Evolutionary conservation across 1,140 invertebrate species (phyloP).

Genomic region (Saccostrea cuccullata): DNA sequence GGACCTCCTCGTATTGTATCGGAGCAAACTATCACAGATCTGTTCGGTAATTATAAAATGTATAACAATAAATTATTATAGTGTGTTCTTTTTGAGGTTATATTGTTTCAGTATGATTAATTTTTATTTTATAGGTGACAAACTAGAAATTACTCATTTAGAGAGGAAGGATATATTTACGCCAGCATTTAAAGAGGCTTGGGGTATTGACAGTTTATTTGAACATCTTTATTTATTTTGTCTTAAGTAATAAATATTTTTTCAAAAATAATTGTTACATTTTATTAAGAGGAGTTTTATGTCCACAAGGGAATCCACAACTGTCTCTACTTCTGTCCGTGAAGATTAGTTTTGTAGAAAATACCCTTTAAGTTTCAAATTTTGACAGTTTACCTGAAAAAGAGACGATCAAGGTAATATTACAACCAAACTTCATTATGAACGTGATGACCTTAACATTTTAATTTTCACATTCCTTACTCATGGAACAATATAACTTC

Average conservation of each 20-base stretch:
- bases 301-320: too few relatives aligned
- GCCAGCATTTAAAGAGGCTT: neutral
- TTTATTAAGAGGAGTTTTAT: too few relatives aligned
- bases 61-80: neutral
- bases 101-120: neutral
- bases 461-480: too few relatives aligned
- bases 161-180: neutral
- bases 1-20: neutral
- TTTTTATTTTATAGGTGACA: neutral
- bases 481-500: too few relatives aligned
- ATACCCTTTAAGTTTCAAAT: too few relatives aligned
- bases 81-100: neutral
- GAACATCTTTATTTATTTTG: neutral
- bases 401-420: too few relatives aligned
- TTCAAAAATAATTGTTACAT: neutral
- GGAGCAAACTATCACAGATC: neutral
- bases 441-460: too few relatives aligned
- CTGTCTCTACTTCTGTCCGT: too few relatives aligned
- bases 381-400: too few relatives aligned
- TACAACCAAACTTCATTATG: too few relatives aligned
- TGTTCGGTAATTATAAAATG: neutral
- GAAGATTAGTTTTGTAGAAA: too few relatives aligned
- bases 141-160: neutral
- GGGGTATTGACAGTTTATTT: constrained; percentile 27
- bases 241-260: neutral